phyloP scores from a whole-genome alignment of 2,113 vertebrate species.

The Mobula birostris region DNA sequence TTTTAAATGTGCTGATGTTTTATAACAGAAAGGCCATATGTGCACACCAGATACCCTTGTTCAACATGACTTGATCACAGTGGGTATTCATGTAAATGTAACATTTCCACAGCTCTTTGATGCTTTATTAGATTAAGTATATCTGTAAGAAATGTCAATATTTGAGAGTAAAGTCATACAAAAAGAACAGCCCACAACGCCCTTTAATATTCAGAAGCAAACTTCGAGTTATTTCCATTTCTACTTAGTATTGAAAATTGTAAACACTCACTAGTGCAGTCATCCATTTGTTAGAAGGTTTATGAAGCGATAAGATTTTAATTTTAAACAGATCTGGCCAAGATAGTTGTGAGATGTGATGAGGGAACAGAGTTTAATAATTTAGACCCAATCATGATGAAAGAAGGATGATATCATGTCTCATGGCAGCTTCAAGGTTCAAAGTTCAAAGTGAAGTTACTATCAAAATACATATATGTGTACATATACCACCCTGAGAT shows the following conservation, averaged over 20 bases:
- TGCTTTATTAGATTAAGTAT: slow-evolving; percentile 28
- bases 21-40: slow-evolving; percentile 27
- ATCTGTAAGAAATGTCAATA: slow-evolving; percentile 10
- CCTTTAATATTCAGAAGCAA: slow-evolving; percentile 26
- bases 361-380: too few relatives aligned
- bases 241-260: background rate
- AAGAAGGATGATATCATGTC: too few relatives aligned
- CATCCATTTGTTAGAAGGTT: background rate
- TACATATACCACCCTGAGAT: too few relatives aligned
- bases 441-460: too few relatives aligned
- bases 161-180: slow-evolving; percentile 6
- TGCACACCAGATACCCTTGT: slow-evolving; percentile 31
- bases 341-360: background rate
- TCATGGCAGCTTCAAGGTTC: too few relatives aligned
- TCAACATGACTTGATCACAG: slow-evolving; percentile 7
- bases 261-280: background rate
- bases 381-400: too few relatives aligned
- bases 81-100: slow-evolving; percentile 34
- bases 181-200: background rate
- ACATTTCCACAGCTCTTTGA: slow-evolving; percentile 25
- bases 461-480: too few relatives aligned
- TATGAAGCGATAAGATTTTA: background rate
- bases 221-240: background rate
- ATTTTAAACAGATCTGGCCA: background rate
- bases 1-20: background rate